A percentile compares a stretch with the other conserved stretches of the same genome.
Evolutionary conservation across 2,797 vertebrate species (phyloP).

Genomic region (Heterohyrax brucei): DNA sequence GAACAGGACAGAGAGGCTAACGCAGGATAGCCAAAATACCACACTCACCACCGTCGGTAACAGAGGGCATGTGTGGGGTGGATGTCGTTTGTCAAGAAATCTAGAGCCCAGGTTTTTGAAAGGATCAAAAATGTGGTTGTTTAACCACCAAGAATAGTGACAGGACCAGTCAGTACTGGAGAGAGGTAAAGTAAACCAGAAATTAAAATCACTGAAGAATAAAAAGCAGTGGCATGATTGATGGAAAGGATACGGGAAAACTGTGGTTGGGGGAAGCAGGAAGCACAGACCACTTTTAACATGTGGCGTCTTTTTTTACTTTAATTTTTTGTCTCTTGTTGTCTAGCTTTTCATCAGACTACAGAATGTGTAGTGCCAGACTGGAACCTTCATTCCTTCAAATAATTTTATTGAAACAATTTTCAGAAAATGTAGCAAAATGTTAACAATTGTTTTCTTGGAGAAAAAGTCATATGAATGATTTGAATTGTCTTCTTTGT

Average conservation of each 20-base stretch:
- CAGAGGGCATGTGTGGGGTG: not conserved
- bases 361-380: not conserved
- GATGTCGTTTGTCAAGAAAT: not conserved
- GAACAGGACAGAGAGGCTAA: not conserved
- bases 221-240: not conserved
- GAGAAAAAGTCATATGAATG: not conserved
- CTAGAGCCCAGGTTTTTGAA: not conserved
- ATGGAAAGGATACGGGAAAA: not conserved
- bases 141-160: not conserved
- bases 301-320: not conserved
- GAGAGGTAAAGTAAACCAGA: not conserved
- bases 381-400: not conserved
- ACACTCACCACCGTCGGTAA: too few species aligned
- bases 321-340: not conserved
- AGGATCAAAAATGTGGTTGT: not conserved
- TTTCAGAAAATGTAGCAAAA: conserved; percentile 11
- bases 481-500: not conserved
- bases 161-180: not conserved
- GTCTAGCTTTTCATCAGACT: not conserved
- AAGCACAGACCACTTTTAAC: not conserved
- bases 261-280: not conserved
- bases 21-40: not conserved
- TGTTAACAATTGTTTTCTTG: not conserved
- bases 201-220: not conserved
- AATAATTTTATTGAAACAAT: not conserved